Base-by-base conservation (phyloP, 2,888 invertebrate species). In the Glyphotaelius pellucidus region DNA sequence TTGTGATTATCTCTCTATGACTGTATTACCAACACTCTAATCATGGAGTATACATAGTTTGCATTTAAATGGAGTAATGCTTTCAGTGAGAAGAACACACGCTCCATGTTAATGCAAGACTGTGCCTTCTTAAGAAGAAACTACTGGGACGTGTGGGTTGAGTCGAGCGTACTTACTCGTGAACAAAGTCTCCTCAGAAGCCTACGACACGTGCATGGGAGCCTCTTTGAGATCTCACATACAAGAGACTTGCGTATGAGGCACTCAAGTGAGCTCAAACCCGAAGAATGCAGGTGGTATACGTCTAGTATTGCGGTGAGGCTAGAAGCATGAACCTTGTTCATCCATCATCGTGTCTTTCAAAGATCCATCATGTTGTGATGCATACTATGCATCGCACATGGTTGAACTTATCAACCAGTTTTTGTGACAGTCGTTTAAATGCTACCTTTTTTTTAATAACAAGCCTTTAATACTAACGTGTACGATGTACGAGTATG, bases 191-290 rank as follows among this genome's bases (percentile, higher is more conserved):
- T 86, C 42, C 30, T 38, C 47, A 86, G 86, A 35, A 86, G 86
- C 86, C n/a, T 35, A 11, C 35, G 67, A 67, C 88, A 89, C 79
- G 88, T 89, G 88, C 87, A 67, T 38, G 35, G 88, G n/a, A 89
- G 79, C 79, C 80, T 89, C 25, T 47, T 42, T 47, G 79, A 32
- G 80, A 79, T 67, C 67, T 67, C 25, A 67, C 52, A 52, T 3
- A 52, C 67, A 25, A 52, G 19, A 88, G 31, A 80, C 32, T 79
- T 35, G 79, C 88, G 79, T 89, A 35, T 80, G 88, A 32, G 88
- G 19, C n/a, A 52, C 67, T 79, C 25, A 30, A 52, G 47, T 52
- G 31, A 87, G 31, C 1, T 52, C n/a, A 42, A 89, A 89, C 12
- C 80, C 12, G n/a, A 25, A 67, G 35, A 79, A 1, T n/a, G 9